Evolutionary conservation across 1,140 invertebrate genomes (phyloP).

Genomic region (Cryptotermes secundus): DNA sequence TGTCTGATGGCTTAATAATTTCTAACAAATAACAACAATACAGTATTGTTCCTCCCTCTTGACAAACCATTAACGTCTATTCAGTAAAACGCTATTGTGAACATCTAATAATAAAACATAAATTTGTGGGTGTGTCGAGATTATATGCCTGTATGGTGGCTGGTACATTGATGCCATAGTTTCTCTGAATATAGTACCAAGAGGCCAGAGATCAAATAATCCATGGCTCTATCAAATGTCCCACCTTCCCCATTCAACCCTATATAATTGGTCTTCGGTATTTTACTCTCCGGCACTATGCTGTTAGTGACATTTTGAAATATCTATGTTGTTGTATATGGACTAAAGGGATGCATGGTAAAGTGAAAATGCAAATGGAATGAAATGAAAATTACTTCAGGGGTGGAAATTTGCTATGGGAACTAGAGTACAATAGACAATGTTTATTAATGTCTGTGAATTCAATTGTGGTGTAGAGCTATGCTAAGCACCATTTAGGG

Average conservation of each 20-base stretch:
- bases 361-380: conserved; percentile 18
- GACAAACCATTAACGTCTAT: neutral
- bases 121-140: neutral
- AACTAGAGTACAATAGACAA: neutral
- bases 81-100: neutral
- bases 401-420: neutral
- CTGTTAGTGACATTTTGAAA: neutral
- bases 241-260: neutral
- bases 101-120: neutral
- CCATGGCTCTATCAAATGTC: neutral
- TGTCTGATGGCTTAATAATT: neutral
- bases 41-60: neutral
- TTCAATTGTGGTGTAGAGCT: neutral
- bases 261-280: neutral
- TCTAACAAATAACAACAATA: neutral
- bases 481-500: too few relatives aligned
- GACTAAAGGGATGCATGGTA: neutral
- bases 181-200: neutral
- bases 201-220: neutral
- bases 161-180: neutral
- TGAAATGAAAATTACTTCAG: conserved; percentile 5
- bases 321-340: neutral
- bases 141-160: neutral
- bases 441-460: conserved; percentile 7
- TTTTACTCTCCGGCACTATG: neutral